Evolutionary conservation across 2,797 vertebrate genomes (phyloP).

Genomic region (Pangasius mekongensis): DNA sequence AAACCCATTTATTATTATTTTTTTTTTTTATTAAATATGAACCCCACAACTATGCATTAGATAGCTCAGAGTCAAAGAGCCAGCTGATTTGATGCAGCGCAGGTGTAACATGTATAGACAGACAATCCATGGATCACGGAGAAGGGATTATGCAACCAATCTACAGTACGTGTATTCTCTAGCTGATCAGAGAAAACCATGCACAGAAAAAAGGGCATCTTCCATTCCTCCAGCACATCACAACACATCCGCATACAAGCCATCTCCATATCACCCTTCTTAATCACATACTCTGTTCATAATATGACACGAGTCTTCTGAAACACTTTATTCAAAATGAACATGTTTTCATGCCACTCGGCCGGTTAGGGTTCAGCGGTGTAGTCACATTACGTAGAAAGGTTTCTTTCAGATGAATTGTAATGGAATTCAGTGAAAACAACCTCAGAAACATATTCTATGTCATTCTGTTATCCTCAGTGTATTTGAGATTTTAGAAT

Average conservation of each 20-base stretch:
- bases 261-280: neutral
- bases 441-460: neutral
- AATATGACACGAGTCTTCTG: neutral
- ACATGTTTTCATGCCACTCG: neutral
- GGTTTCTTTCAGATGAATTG: neutral
- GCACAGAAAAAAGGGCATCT: neutral
- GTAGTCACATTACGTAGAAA: neutral
- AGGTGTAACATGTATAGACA: slow-evolving; percentile 44
- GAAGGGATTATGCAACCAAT: slow-evolving; percentile 19
- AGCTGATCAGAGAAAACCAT: neutral
- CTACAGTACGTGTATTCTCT: neutral
- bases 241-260: neutral
- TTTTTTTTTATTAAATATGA: neutral
- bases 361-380: neutral
- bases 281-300: neutral
- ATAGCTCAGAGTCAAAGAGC: slow-evolving; percentile 35
- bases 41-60: slow-evolving; percentile 10
- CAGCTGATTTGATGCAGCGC: slow-evolving; percentile 29
- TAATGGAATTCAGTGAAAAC: neutral
- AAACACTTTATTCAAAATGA: neutral
- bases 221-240: neutral
- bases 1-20: no score
- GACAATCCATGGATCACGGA: slow-evolving; percentile 52
- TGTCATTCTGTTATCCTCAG: neutral
- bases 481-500: neutral